Percentiles rank a stretch among this genome's conserved stretches.
Conservation (phyloP, 37 sponge, comb jelly and placozoan genomes). For the Beroe forskalii region DNA sequence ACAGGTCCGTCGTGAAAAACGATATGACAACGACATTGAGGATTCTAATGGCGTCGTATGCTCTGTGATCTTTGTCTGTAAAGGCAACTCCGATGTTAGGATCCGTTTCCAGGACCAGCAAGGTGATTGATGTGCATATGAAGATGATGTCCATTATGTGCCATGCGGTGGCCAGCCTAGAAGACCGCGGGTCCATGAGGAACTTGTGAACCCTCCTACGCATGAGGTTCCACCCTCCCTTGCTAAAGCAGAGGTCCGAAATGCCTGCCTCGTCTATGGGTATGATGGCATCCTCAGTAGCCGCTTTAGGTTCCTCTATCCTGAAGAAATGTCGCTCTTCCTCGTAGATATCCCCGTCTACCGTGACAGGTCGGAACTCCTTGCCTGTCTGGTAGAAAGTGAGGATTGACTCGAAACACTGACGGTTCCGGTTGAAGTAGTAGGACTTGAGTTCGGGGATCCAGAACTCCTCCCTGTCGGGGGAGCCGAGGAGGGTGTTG, state of each 20-base stretch:
- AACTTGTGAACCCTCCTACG: conserved; percentile 11
- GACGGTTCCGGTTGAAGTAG: conserved; percentile 65
- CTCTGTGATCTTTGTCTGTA: neutral
- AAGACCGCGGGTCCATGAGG: conserved; percentile 40
- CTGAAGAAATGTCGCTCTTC: conserved; percentile 46
- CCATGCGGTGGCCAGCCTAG: conserved; percentile 39
- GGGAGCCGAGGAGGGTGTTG: conserved; percentile 49
- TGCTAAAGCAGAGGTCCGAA: neutral
- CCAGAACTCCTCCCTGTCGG: conserved; percentile 41
- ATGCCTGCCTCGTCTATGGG: neutral
- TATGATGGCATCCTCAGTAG: neutral
- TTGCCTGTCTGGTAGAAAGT: conserved; percentile 50
- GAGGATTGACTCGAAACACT: conserved; percentile 52
- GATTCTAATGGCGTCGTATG: neutral
- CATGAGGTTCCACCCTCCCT: neutral
- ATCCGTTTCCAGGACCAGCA: conserved; percentile 47
- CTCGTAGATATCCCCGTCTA: conserved; percentile 49
- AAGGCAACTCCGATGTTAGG: conserved; percentile 7
- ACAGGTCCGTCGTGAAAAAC: conserved; percentile 48
- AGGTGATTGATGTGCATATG: conserved; percentile 34
- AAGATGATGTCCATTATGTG: conserved; percentile 36
- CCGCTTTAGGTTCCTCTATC: neutral
- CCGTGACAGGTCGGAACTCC: conserved; percentile 30
- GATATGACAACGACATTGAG: conserved; percentile 32
- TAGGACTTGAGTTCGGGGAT: conserved; percentile 53